Evolutionary conservation across 2,797 vertebrate species (phyloP).

Genomic region (Darevskia nairensis): DNA sequence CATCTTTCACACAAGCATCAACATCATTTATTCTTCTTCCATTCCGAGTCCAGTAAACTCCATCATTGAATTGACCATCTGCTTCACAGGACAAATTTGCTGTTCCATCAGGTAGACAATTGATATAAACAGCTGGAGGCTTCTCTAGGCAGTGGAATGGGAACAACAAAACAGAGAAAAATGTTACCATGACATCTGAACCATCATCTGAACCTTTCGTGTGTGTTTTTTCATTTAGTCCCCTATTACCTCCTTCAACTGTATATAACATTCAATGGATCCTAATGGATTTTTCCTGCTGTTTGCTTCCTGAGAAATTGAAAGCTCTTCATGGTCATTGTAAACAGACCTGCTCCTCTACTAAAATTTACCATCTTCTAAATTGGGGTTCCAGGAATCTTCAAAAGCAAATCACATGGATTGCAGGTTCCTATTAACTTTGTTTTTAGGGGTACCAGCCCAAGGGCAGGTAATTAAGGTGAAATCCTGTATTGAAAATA

Average conservation of each 20-base stretch:
- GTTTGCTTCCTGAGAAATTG: background rate
- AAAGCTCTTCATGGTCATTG: background rate
- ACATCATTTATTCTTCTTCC: background rate
- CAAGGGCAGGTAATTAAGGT: background rate
- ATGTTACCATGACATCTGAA: background rate
- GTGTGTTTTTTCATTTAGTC: background rate
- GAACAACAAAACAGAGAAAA: constrained; percentile 19
- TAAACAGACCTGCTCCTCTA: background rate
- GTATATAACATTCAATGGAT: background rate
- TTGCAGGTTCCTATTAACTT: background rate
- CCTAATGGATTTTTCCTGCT: background rate
- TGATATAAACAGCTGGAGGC: constrained; percentile 35
- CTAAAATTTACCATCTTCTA: background rate
- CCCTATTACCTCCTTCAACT: background rate
- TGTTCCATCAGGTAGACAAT: constrained; percentile 58
- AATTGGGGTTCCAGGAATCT: background rate
- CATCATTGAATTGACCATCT: background rate
- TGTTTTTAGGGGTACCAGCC: background rate
- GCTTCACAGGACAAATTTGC: constrained; percentile 53
- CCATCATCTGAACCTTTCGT: background rate
- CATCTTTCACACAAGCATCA: constrained; percentile 59
- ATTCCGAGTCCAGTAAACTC: constrained; percentile 61
- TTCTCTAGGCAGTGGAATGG: background rate
- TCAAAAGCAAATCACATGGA: background rate
- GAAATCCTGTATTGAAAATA: no score